phyloP scores from a whole-genome alignment of 2,888 invertebrate genomes.

The Cryptocephalus primarius region DNA sequence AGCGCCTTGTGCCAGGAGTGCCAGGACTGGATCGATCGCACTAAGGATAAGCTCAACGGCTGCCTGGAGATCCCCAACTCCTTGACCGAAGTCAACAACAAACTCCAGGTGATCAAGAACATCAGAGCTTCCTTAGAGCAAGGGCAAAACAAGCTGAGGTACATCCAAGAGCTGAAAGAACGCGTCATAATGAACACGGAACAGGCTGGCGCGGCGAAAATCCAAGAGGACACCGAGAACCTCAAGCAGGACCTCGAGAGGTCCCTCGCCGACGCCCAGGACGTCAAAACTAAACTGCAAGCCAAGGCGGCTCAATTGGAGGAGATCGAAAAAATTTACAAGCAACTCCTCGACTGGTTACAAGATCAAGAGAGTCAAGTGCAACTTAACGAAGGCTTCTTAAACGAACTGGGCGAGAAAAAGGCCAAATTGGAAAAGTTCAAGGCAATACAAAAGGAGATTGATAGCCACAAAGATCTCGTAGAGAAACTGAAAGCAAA shows the following conservation, averaged over 20 bases:
- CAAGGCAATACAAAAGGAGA: constrained; percentile 70
- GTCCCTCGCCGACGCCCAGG: constrained; percentile 68
- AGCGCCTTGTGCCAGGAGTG: constrained; percentile 87
- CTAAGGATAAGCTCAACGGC: constrained; percentile 72
- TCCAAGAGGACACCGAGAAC: constrained; percentile 84
- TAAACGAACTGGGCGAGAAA: constrained; percentile 85
- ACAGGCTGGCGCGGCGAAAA: constrained; percentile 75
- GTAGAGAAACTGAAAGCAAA: constrained; percentile 67
- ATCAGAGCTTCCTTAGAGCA: constrained; percentile 86
- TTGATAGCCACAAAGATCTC: constrained; percentile 66
- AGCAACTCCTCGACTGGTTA: constrained; percentile 76
- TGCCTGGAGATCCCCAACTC: constrained; percentile 73
- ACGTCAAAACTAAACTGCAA: constrained; percentile 64
- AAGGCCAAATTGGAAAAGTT: constrained; percentile 81
- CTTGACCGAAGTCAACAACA: constrained; percentile 73
- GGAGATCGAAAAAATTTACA: constrained; percentile 75
- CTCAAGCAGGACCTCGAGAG: constrained; percentile 86
- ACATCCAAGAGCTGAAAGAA: constrained; percentile 83
- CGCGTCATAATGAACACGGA: constrained; percentile 90
- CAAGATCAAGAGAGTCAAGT: constrained; percentile 80
- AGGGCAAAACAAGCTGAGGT: constrained; percentile 76
- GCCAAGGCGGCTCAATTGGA: constrained; percentile 69
- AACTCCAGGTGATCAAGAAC: constrained; percentile 75
- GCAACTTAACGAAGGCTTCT: constrained; percentile 57
- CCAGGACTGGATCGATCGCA: constrained; percentile 85